phyloP scores from a whole-genome alignment of 2,888 invertebrate genomes.

The Mermis nigrescens region DNA sequence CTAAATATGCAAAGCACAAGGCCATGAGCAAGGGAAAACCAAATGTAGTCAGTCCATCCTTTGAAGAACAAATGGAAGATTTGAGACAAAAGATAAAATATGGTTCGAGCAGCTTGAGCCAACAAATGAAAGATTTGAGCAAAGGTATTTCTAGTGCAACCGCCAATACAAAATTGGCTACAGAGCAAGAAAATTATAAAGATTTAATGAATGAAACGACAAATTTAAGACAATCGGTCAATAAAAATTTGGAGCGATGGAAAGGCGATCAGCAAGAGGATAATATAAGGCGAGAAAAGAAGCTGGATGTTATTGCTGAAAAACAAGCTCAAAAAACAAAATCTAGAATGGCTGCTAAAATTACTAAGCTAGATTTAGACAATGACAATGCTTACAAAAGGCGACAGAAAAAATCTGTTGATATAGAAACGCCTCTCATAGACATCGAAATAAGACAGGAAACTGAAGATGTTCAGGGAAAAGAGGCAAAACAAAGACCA shows the following conservation, averaged over 20 bases:
- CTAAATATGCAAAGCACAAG: not conserved
- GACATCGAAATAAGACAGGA: not conserved
- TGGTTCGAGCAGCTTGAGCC: not conserved
- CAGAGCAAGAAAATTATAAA: not conserved
- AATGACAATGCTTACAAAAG: not conserved
- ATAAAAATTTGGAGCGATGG: not conserved
- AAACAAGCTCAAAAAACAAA: slow-evolving; percentile 1
- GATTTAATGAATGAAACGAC: not conserved
- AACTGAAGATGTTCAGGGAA: not conserved
- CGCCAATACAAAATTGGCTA: not conserved
- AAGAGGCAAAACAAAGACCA: not conserved
- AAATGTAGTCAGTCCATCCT: not conserved
- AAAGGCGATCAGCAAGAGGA: not conserved
- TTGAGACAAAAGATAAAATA: not conserved
- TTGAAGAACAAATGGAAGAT: slow-evolving; percentile 9
- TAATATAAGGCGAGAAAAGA: not conserved
- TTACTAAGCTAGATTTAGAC: not conserved
- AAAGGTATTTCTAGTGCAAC: slow-evolving; percentile 3
- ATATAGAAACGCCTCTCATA: not conserved
- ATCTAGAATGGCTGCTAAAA: not conserved
- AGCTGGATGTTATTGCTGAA: not conserved
- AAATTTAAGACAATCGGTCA: not conserved
- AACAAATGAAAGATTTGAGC: slow-evolving; percentile 8
- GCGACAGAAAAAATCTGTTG: not conserved
- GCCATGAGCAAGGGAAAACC: not conserved